Percentiles rank a stretch among this genome's conserved stretches.
phyloP scores from a whole-genome alignment of 2,888 invertebrate genomes.

The Acanthosoma haemorrhoidale region DNA sequence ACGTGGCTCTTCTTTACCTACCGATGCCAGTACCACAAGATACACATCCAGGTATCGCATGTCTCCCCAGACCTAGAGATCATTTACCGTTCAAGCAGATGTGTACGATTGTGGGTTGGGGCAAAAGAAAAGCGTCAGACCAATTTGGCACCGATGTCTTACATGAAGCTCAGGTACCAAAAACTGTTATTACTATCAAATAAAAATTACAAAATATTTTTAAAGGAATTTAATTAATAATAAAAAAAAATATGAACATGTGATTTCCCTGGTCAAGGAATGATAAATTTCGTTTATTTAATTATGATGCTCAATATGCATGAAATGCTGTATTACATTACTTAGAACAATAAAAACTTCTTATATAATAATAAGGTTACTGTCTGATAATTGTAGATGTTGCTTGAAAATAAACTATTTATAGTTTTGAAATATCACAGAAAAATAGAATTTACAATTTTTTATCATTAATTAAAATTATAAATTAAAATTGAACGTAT shows the following conservation, averaged over 20 bases:
- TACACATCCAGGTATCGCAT: conserved; percentile 58
- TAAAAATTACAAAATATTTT: background rate
- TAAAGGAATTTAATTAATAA: background rate
- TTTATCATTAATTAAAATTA: no score
- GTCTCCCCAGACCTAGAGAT: conserved; percentile 69
- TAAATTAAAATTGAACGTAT: no score
- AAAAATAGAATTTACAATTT: background rate
- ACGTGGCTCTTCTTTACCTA: conserved; percentile 76
- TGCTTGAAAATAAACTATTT: no score
- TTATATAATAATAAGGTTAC: no score
- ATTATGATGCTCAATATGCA: no score
- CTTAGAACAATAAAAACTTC: no score
- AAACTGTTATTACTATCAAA: background rate
- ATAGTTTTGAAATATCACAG: background rate
- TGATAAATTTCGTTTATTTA: no score
- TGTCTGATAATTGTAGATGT: no score
- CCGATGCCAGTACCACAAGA: conserved; percentile 45
- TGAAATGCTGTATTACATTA: no score
- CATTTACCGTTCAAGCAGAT: conserved; percentile 58
- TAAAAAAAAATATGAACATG: no score
- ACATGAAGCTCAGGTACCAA: conserved; percentile 84
- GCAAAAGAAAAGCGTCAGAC: conserved; percentile 70
- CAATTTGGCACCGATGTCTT: conserved; percentile 74
- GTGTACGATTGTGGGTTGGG: conserved; percentile 92
- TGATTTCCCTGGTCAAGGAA: no score